Evolutionary conservation across 2,113 vertebrate genomes (phyloP), one percentile per base, ranked within the genome.

Genomic region (Mirounga angustirostris): DNA sequence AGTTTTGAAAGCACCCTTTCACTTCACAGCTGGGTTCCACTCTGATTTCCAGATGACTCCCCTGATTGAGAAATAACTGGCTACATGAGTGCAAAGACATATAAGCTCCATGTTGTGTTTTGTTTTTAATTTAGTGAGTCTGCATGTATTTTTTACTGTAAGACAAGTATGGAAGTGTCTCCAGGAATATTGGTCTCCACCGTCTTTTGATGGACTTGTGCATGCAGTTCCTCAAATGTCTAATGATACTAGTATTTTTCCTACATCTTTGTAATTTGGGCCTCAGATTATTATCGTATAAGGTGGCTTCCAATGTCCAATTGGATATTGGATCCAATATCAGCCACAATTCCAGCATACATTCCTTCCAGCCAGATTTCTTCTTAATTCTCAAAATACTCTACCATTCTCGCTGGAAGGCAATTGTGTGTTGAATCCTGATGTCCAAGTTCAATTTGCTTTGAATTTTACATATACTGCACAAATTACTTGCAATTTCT

Each of bases 321-420:
- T 30, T 50, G 26, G 15, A 50, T 76, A 18, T 36, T 74, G 22
- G 3, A 21, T 22, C 1, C 28, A 73, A 50, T 40, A 10, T 33
- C 21, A 71, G 40, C 33, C 33, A 46, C 9, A 71, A 50, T 71
- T 78, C 10, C 18, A 84, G 6, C 12, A 79, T 30, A 7, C 4
- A 14, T 11, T 14, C 13, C 33, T 78, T 33, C 43, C 4, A 91
- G 14, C 22, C 28, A 83, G 54, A 74, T 54, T 67, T 88, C 36
- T 89, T 67, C 30, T 95, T 65, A 95, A 50, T 67, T 73, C 65
- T 76, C 81, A 93, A 73, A 81, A 74, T 67, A 24, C 36, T 50
- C 67, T 71, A 43, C 24, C 21, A 67, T 69, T 74, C 21, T 93
- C 33, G 59, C 74, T 87, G 26, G 14, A 24, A 61, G n/a, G 26